Base-by-base conservation (phyloP, 1,140 invertebrate species). In the Drosophila tsacasi region DNA sequence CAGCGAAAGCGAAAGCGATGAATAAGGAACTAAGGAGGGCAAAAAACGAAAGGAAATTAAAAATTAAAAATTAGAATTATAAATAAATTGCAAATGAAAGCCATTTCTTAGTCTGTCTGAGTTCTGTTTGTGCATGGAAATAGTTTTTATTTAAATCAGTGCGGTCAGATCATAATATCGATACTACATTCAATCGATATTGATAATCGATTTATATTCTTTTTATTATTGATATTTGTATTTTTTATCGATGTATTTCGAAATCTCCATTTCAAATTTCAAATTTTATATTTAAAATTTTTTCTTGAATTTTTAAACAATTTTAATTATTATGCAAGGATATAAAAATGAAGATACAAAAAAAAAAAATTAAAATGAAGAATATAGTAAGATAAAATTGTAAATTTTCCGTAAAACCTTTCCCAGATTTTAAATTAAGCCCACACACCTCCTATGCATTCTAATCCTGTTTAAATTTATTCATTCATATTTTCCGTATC, bases 1-100 rank as follows among this genome's bases (percentile, higher is more conserved):
- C 68, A 67, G 21, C 52, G 44, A 81, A 39, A 54, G 55, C 59
- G 61, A 50, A 58, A 61, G 27, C 21, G 32, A 23, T 64, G 5
- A 21, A 47, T 27, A 19, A 30, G 2, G n/a, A 46, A 44, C 52
- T 32, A 32, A 32, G 32, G 47, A 49, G 23, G 6, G 15, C 25
- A 5, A 13, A 32, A 21, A n/a, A 32, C 8, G 4, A 13, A 32
- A 10, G 4, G 23, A 1, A 30, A 27, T 25, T 2, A 17, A 7
- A 19, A 25, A 35, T 17, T 49, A 50, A 5, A 6, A 37, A 21
- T 13, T 19, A 19, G 3, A 54, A 39, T 2, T 15, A 15, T 5
- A 35, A 54, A 17, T 5, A 6, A 67, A 52, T 17, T 12, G 15
- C 5, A 25, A 39, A n/a, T 8, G 2, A 55, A 37, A 23, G 52